Conservation (phyloP, 2,888 invertebrate species). For the Orthosia cruda region DNA sequence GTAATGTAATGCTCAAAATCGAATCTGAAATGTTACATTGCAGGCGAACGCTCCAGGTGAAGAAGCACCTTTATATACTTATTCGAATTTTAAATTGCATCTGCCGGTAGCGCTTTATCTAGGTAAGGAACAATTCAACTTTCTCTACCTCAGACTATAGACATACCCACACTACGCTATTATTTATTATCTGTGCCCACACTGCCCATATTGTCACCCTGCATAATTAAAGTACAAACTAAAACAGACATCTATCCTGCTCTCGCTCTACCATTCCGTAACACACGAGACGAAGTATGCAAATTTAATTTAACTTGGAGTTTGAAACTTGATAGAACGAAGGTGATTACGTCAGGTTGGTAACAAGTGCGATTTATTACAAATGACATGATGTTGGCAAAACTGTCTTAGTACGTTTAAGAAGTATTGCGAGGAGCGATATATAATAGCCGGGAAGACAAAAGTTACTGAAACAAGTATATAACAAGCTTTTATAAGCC, state of each 20-base stretch:
- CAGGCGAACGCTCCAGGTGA: too few species aligned
- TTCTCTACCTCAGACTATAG: not conserved
- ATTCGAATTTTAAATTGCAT: too few species aligned
- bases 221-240: not conserved
- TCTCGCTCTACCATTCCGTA: constrained; percentile 2
- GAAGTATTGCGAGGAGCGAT: not conserved
- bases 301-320: constrained; percentile 55
- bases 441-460: not conserved
- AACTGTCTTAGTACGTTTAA: constrained; percentile 7
- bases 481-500: too few species aligned
- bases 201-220: not conserved
- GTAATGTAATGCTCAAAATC: too few species aligned
- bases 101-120: not conserved
- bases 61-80: too few species aligned
- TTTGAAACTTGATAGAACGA: constrained; percentile 42
- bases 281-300: constrained; percentile 28
- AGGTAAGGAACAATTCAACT: not conserved
- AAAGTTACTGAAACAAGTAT: not conserved
- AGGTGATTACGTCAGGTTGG: constrained; percentile 24
- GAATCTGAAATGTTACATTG: too few species aligned
- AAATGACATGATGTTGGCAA: not conserved
- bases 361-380: constrained; percentile 35
- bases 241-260: not conserved
- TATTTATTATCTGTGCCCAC: not conserved
- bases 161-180: too few species aligned